Percentiles rank a stretch among this genome's conserved stretches.
phyloP scores from a whole-genome alignment of 1,140 invertebrate species.

The Popillia japonica region DNA sequence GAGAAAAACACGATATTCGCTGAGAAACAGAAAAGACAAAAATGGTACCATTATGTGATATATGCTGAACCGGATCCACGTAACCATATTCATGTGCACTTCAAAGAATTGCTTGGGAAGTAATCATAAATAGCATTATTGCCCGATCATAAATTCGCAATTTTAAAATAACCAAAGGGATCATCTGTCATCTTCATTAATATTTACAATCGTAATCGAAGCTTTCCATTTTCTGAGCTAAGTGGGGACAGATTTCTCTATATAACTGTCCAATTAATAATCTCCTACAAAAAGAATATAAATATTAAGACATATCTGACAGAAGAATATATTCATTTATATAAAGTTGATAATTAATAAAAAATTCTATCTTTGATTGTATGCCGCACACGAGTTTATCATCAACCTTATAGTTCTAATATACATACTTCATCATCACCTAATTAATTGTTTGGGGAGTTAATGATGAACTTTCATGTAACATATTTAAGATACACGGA shows the following conservation, averaged over 20 bases:
- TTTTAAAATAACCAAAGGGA: slow-evolving; percentile 28
- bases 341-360: no score
- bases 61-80: not conserved
- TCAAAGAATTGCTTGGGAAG: not conserved
- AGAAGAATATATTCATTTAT: no score
- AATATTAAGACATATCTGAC: no score
- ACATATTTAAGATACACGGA: no score
- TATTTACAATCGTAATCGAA: slow-evolving; percentile 42
- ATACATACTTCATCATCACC: no score
- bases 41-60: not conserved
- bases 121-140: slow-evolving; percentile 17
- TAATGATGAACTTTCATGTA: no score
- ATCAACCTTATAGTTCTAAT: no score
- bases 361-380: no score
- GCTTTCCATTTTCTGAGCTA: slow-evolving; percentile 69
- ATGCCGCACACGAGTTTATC: no score
- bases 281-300: slow-evolving; percentile 63
- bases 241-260: slow-evolving; percentile 69
- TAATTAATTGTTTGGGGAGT: no score
- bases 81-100: not conserved
- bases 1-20: slow-evolving; percentile 4
- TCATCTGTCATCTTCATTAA: slow-evolving; percentile 37
- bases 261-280: slow-evolving; percentile 70
- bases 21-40: slow-evolving; percentile 2
- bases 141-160: slow-evolving; percentile 13